These are phyloP conservation scores for Meteorus cinctellus DNA, from an alignment of 2,888 invertebrate genomes.

Conservation along the genomic window DNA sequence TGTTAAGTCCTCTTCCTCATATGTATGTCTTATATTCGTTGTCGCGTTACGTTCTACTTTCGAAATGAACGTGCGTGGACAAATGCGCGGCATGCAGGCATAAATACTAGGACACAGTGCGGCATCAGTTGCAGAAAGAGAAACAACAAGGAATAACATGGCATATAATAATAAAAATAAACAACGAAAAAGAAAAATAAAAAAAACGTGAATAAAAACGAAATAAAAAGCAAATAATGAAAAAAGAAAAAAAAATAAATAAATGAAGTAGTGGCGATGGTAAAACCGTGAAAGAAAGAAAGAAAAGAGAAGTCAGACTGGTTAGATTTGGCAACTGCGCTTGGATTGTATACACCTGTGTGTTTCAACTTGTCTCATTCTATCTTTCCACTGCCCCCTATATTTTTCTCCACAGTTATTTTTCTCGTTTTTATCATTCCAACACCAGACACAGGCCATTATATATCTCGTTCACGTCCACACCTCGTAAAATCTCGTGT, in stretches of 20 bases:
- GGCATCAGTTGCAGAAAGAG: constrained; percentile 9
- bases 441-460: constrained; percentile 45
- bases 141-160: neutral
- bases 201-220: neutral
- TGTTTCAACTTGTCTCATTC: constrained; percentile 24
- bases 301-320: constrained; percentile 5
- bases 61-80: constrained; percentile 28
- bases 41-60: constrained; percentile 42
- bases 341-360: constrained; percentile 47
- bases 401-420: constrained; percentile 42
- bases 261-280: neutral
- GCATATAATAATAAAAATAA: constrained; percentile 13
- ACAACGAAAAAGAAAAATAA: neutral
- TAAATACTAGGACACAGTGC: constrained; percentile 11
- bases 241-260: constrained; percentile 1
- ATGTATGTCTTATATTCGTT: constrained; percentile 33
- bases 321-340: constrained; percentile 50
- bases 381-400: constrained; percentile 39
- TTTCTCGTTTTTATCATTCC: constrained; percentile 44
- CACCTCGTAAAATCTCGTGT: constrained; percentile 55
- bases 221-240: constrained; percentile 19
- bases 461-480: constrained; percentile 48
- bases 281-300: too few relatives aligned
- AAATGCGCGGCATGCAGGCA: constrained; percentile 19
- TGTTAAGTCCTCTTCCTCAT: neutral